Percentiles rank a stretch among this genome's conserved stretches.
These are phyloP conservation scores for Eubucco bourcierii DNA, from an alignment of 2,113 vertebrate species.

Conservation along the genomic window DNA sequence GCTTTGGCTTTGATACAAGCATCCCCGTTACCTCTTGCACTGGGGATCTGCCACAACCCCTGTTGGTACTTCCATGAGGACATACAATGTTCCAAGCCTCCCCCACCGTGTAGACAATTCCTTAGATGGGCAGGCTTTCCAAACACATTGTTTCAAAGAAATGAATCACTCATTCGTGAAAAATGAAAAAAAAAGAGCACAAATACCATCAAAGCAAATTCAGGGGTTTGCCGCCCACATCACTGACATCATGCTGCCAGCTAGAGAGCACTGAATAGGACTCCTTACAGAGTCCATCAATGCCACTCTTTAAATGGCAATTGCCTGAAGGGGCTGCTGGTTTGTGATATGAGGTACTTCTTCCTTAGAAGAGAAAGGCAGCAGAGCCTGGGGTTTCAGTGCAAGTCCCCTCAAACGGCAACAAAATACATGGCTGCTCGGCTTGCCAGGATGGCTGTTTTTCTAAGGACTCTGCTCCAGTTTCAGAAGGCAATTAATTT, in stretches of 20 bases:
- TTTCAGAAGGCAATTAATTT: constrained; percentile 39
- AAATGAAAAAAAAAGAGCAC: constrained; percentile 66
- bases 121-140: constrained; percentile 43
- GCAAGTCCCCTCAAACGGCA: neutral
- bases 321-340: constrained; percentile 65
- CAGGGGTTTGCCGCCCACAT: constrained; percentile 60
- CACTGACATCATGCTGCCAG: constrained; percentile 70
- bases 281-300: constrained; percentile 67
- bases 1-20: constrained; percentile 59
- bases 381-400: constrained; percentile 9
- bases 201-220: constrained; percentile 71
- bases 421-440: neutral
- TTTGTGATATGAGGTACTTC: constrained; percentile 67
- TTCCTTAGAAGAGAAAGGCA: constrained; percentile 44
- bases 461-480: neutral
- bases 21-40: constrained; percentile 55
- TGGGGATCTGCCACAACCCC: constrained; percentile 58
- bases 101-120: constrained; percentile 62
- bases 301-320: constrained; percentile 68
- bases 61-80: constrained; percentile 64
- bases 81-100: constrained; percentile 54
- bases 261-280: constrained; percentile 56
- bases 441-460: constrained; percentile 15
- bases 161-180: constrained; percentile 68
- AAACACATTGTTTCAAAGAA: constrained; percentile 69